Evolutionary conservation across 2,797 vertebrate genomes (phyloP).

Genomic region (Poeciliopsis turneri): DNA sequence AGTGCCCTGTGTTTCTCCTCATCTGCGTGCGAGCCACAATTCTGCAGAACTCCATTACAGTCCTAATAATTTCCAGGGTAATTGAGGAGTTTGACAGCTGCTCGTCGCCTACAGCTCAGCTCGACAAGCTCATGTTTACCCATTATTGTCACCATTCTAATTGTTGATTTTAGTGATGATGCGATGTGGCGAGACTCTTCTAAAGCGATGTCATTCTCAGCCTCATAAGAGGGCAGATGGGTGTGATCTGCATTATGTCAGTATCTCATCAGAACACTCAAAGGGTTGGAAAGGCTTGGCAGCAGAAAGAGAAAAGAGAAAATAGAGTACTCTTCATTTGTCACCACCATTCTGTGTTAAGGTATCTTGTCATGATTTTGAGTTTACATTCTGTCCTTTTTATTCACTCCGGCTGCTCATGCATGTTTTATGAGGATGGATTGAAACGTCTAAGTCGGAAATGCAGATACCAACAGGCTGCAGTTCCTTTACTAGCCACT

Average conservation of each 20-base stretch:
- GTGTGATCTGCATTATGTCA: conserved; percentile 27
- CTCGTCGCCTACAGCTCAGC: conserved; percentile 2
- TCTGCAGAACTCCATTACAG: not conserved
- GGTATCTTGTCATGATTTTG: not conserved
- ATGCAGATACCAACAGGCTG: not conserved
- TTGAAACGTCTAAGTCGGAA: not conserved
- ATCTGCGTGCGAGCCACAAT: not conserved
- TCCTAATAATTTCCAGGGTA: not conserved
- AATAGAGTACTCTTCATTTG: not conserved
- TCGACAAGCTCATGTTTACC: conserved; percentile 10
- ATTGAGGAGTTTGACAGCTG: not conserved
- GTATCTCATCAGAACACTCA: not conserved
- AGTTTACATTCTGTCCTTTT: not conserved
- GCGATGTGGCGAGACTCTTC: conserved; percentile 17
- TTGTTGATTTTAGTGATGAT: conserved; percentile 29
- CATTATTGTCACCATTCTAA: conserved; percentile 1
- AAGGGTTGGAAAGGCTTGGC: not conserved
- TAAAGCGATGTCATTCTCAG: too few species aligned
- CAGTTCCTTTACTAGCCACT: conserved; percentile 25
- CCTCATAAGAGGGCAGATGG: conserved; percentile 7
- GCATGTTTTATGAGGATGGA: conserved; percentile 49
- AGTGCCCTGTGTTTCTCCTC: not conserved
- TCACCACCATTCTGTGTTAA: not conserved
- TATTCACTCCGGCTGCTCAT: conserved; percentile 1
- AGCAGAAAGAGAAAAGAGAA: not conserved